phyloP scores from a whole-genome alignment of 2,888 invertebrate species.

The Drosophila rellima region DNA sequence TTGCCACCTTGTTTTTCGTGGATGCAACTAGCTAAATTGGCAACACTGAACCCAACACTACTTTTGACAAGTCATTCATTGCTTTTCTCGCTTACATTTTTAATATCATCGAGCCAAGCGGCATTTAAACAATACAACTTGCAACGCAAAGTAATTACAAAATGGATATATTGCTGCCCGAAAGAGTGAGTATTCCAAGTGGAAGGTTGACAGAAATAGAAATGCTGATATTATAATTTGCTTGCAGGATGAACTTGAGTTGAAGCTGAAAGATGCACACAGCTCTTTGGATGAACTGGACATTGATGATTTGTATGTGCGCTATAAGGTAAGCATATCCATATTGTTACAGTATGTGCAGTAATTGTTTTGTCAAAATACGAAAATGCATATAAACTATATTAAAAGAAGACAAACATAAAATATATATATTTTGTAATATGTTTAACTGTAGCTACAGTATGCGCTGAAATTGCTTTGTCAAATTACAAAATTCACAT shows the following conservation, averaged over 20 bases:
- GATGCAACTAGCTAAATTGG: no score
- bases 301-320: constrained; percentile 97
- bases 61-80: constrained; percentile 78
- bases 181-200: constrained; percentile 45
- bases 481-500: no score
- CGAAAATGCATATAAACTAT: background rate
- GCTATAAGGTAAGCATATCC: constrained; percentile 91
- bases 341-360: background rate
- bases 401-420: no score
- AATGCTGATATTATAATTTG: background rate
- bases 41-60: no score
- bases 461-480: no score
- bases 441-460: no score
- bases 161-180: constrained; percentile 64
- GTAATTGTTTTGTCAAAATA: background rate
- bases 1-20: no score
- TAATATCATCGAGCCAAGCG: constrained; percentile 23
- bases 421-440: no score
- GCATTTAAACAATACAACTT: constrained; percentile 40
- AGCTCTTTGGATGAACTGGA: constrained; percentile 92
- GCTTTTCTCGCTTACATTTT: constrained; percentile 30
- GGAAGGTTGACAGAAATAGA: no score
- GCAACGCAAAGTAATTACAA: constrained; percentile 31
- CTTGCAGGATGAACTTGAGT: constrained; percentile 89
- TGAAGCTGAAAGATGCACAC: constrained; percentile 90